A percentile compares a stretch with the other conserved stretches of the same genome.
Conservation (phyloP, 2,797 vertebrate species). For the Acanthiza pusilla region DNA sequence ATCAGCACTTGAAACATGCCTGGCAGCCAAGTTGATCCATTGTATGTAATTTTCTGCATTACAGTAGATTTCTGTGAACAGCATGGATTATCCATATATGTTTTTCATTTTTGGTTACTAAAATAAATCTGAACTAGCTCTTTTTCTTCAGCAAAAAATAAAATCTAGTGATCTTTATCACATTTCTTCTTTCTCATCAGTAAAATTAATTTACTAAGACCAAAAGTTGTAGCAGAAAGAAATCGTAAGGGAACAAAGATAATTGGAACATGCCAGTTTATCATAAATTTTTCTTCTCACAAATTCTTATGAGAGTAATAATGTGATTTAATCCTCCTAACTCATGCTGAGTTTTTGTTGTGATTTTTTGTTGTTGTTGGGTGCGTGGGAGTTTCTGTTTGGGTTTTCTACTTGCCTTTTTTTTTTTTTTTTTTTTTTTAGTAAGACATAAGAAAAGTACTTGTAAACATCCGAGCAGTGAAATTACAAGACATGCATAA, state of each 20-base stretch:
- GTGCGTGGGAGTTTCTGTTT: accelerated
- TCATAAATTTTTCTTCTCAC: not conserved
- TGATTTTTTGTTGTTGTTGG: not conserved
- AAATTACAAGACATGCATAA: not conserved
- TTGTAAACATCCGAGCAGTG: not conserved
- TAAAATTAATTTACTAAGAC: not conserved
- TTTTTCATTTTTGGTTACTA: not conserved
- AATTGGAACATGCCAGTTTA: not conserved
- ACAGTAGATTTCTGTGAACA: not conserved
- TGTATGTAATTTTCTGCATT: not conserved
- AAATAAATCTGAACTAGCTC: not conserved
- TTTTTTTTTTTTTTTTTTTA: not conserved
- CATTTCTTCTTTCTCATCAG: not conserved
- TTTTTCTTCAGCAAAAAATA: not conserved
- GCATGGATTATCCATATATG: not conserved
- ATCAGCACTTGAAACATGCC: not conserved
- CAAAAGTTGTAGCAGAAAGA: not conserved
- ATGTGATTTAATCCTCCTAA: not conserved
- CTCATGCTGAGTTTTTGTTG: not conserved
- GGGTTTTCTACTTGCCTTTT: not conserved
- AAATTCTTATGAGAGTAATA: not conserved
- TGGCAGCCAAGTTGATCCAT: not conserved
- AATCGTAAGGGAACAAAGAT: not conserved
- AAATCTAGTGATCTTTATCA: not conserved
- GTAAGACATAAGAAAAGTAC: not conserved